Evolutionary conservation across 2,888 invertebrate genomes (phyloP), one percentile per base, ranked within the genome.

Genomic region (Lepidocyrtinus sp.): DNA sequence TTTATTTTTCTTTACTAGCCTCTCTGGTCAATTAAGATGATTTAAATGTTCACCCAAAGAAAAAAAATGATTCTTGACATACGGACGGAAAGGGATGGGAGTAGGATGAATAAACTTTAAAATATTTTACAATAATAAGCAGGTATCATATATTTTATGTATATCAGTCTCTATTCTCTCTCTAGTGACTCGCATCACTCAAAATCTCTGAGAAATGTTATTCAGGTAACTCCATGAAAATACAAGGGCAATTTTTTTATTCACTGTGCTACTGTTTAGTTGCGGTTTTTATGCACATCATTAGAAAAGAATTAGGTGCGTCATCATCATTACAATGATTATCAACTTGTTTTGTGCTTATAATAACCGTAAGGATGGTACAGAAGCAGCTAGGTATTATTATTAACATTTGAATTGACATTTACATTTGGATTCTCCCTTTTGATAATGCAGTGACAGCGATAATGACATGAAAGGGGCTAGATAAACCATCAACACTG

Each of bases 361-460:
- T 72, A 71, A 65, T 61, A 74, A 67, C 67, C 27, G 59, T 68
- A 46, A 36, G 61, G 2, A 59, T 1, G 59, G 21, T 21, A 22
- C 19, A 21, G 59, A 59, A 59, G 59, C n/a, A 59, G n/a, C n/a
- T 21, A 36, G 12, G 36, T 36, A 12, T 19, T 12, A 59, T 21
- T 59, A 68, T 75, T 75, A 75, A 27, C 46, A 61, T 36, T 68
- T 68, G 68, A 75, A 68, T 75, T 68, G 68, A 62, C 63, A 68
- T 62, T 27, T 67, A 27, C 74, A 75, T 75, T 62, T 75, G 68
- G 62, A 75, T 74, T 21, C 22, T 59, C 67, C 26, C 59, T 74
- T 74, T 22, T 50, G 50, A 65, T 62, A 26, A 45, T 55, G 21
- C 2, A 68, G 67, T 59, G 59, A 59, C 59, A 59, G 59, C 21